Percentiles rank a stretch among this genome's conserved stretches.
phyloP scores from a whole-genome alignment of 1,140 invertebrate genomes.

The Agrypnia vestita region DNA sequence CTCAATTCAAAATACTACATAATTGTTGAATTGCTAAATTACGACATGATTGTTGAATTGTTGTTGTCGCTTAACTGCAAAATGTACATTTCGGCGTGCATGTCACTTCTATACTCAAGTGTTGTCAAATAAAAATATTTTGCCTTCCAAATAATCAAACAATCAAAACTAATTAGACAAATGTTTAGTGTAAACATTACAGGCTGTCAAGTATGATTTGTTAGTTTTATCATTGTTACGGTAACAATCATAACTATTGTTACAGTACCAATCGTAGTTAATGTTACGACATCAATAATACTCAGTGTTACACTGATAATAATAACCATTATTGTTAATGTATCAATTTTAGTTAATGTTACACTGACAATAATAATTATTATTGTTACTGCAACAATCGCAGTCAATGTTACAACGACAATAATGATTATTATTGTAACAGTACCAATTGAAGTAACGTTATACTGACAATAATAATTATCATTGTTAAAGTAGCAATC shows the following conservation, averaged over 20 bases:
- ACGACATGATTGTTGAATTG: no score
- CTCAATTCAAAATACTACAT: no score
- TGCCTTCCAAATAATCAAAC: slow-evolving; percentile 3
- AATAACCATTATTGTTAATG: not conserved
- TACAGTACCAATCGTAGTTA: slow-evolving; percentile 7
- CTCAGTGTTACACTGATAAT: no score
- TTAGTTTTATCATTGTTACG: slow-evolving; percentile 4
- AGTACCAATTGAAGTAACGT: not conserved
- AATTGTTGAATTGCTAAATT: no score
- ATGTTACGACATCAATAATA: not conserved
- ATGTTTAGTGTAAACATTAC: slow-evolving; percentile 9
- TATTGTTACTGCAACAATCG: not conserved
- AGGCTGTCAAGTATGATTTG: not conserved
- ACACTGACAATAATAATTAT: not conserved
- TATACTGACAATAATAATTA: not conserved
- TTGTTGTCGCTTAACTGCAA: not conserved
- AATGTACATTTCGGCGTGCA: slow-evolving; percentile 1
- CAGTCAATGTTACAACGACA: not conserved
- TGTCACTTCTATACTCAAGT: slow-evolving; percentile 10
- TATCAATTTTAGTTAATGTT: not conserved
- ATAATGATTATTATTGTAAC: slow-evolving; percentile 1
- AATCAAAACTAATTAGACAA: slow-evolving; percentile 2
- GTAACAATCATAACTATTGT: slow-evolving; percentile 16
- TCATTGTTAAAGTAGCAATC: slow-evolving; percentile 2
- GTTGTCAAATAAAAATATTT: not conserved